Percentiles rank a stretch among this genome's conserved stretches.
These are phyloP conservation scores for Argyra leucocephala DNA, from an alignment of 2,888 invertebrate genomes.

Conservation along the genomic window DNA sequence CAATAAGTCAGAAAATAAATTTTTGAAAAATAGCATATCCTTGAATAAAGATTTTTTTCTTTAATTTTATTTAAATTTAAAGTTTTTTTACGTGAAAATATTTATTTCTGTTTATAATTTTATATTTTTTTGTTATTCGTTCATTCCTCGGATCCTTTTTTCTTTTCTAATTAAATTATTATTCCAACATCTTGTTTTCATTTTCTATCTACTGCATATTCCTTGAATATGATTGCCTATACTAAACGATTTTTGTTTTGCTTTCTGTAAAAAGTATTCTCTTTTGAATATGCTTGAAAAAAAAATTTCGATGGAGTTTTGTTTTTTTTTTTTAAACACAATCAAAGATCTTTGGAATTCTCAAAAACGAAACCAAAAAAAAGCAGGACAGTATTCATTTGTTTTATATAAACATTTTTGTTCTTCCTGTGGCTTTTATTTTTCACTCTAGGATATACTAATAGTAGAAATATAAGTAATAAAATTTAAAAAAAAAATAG, in stretches of 20 bases:
- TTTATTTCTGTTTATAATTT: neutral
- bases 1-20: no score
- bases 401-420: neutral
- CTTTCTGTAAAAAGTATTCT: no score
- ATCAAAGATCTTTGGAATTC: no score
- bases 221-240: no score
- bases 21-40: no score
- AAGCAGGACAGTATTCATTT: neutral
- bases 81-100: neutral
- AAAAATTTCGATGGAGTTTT: no score
- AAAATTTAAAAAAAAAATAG: neutral
- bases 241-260: no score
- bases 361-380: no score
- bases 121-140: neutral
- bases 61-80: neutral
- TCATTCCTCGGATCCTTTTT: neutral
- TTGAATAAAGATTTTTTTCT: neutral
- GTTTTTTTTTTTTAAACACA: no score
- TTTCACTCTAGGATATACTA: neutral
- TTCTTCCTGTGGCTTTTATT: neutral
- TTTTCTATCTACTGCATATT: no score
- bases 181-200: neutral
- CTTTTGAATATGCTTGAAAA: no score
- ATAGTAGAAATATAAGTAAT: neutral
- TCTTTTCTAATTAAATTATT: neutral